Evolutionary conservation across 1,140 invertebrate species (phyloP).

Genomic region (Aphelinus certus): DNA sequence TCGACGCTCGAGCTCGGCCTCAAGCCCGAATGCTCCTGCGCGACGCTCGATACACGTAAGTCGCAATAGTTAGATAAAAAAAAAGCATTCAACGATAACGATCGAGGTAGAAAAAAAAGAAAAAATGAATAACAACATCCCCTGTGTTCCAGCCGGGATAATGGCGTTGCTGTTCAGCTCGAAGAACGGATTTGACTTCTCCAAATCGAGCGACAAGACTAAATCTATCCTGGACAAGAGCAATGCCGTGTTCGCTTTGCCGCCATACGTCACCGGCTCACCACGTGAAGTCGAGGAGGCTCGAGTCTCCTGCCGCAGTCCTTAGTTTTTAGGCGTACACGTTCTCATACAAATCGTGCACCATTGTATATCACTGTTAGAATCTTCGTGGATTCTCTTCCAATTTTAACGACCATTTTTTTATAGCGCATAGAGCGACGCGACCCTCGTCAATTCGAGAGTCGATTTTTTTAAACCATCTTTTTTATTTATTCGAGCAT

Average conservation of each 20-base stretch:
- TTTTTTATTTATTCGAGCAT: too few relatives aligned
- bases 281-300: constrained; percentile 45
- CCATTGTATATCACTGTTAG: too few relatives aligned
- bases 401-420: too few relatives aligned
- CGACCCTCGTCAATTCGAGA: too few relatives aligned
- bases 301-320: constrained; percentile 38
- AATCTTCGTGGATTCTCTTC: too few relatives aligned
- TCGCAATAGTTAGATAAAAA: neutral
- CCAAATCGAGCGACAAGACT: constrained; percentile 41
- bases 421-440: too few relatives aligned
- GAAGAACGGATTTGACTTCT: constrained; percentile 43
- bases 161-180: constrained; percentile 52
- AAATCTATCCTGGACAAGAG: constrained; percentile 45
- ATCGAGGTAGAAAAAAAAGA: too few relatives aligned
- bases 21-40: constrained; percentile 53
- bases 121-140: constrained; percentile 28
- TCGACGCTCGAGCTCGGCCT: constrained; percentile 50
- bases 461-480: too few relatives aligned
- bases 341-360: too few relatives aligned
- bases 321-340: too few relatives aligned
- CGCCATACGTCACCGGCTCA: constrained; percentile 40
- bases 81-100: too few relatives aligned
- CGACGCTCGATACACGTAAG: constrained; percentile 56
- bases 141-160: constrained; percentile 50
- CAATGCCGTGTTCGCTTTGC: constrained; percentile 50